Evolutionary conservation across 2,113 vertebrate species (phyloP), one percentile per base, ranked within the genome.

Genomic region (Sorex fumeus): DNA sequence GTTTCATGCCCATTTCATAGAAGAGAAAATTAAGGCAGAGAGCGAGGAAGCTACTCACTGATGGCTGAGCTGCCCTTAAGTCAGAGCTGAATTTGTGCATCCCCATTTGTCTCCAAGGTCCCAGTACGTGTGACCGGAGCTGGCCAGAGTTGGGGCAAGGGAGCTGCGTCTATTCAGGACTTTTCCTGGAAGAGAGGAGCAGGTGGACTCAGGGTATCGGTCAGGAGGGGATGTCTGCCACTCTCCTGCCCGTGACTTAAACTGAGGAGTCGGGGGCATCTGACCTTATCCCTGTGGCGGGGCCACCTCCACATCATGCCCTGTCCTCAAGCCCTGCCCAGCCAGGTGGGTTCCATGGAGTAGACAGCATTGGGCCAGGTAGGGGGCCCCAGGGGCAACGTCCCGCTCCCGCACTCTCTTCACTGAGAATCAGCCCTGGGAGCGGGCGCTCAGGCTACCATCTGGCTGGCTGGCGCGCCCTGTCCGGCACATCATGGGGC

Each of bases 231-330:
- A 8, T 25, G 19, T 15, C 10, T 4, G 1, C 27, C 25, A 4
- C 6, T 30, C 27, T 79, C n/a, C 27, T 60, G 9, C 25, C 47
- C 15, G 1, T 15, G 50, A 18, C 74, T 53, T 60, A 40, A 30
- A 9, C 66, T 23, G 62, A 2, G 23, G 23, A 64, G 62, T 27
- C 23, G 23, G 62, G 62, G 62, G 8, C 21, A 28, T 28, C 21
- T 27, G 62, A 64, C 27, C 23, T 7, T 64, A 6, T 9, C 62
- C 23, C 62, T 27, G 62, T 9, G 62, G 62, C 62, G 53, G 21
- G 53, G 53, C 43, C 19, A 30, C 28, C 6, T 21, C 30, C 11
- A 3, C 1, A 18, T n/a, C n/a, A n/a, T n/a, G n/a, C 0, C 0
- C n/a, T 19, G 23, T 57, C 53, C 28, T 43, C 6, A 23, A 19